Conservation (phyloP, 1,140 invertebrate genomes). For the Samia ricini region DNA sequence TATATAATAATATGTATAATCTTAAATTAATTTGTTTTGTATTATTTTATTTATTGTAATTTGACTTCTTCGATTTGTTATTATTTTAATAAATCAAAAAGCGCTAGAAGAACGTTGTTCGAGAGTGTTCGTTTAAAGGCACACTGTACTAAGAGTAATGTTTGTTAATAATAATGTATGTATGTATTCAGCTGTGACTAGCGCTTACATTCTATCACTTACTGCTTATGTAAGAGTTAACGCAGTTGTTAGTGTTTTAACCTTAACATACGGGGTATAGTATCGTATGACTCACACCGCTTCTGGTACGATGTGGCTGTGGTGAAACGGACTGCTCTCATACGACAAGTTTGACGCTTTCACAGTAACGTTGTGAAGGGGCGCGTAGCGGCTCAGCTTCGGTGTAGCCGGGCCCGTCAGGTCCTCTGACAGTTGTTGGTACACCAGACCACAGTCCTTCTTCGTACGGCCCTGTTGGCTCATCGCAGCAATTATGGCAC, state of each 20-base stretch:
- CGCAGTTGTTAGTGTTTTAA: constrained; percentile 63
- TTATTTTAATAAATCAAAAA: constrained; percentile 62
- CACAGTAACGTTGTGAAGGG: constrained; percentile 74
- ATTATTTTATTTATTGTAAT: too few relatives aligned
- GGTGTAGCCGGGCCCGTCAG: constrained; percentile 78
- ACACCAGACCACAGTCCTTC: constrained; percentile 77
- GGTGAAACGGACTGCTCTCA: constrained; percentile 81
- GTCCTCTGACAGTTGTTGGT: constrained; percentile 80
- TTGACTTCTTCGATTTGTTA: constrained; percentile 73
- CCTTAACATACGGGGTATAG: constrained; percentile 36
- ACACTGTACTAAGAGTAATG: constrained; percentile 59
- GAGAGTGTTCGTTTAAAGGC: constrained; percentile 51
- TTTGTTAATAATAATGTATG: constrained; percentile 52
- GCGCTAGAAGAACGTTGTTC: constrained; percentile 63
- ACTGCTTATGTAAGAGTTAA: constrained; percentile 68
- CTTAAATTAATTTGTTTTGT: constrained; percentile 73
- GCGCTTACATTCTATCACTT: constrained; percentile 71
- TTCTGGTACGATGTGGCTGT: constrained; percentile 81
- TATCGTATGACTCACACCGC: constrained; percentile 75
- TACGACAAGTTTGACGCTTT: constrained; percentile 78
- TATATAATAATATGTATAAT: constrained; percentile 77
- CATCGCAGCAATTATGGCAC: constrained; percentile 70
- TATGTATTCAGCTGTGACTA: constrained; percentile 59
- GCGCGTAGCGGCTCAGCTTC: constrained; percentile 78
- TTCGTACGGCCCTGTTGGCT: constrained; percentile 62